These are phyloP conservation scores for Hormiphora californensis DNA, from an alignment of 37 sponge, comb jelly and placozoan species.

Conservation along the genomic window DNA sequence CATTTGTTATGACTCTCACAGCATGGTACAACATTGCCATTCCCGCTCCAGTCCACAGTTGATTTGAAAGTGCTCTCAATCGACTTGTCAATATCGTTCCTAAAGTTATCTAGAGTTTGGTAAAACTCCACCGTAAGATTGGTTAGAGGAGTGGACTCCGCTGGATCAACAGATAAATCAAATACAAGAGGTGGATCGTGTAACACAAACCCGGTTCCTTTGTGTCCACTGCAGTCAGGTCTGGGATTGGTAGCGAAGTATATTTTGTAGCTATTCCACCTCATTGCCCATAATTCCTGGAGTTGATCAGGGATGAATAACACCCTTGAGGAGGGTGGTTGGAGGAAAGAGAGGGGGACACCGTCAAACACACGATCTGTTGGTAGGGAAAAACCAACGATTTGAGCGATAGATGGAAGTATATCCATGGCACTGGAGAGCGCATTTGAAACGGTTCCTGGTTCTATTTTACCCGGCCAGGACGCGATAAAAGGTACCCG, in stretches of 20 bases:
- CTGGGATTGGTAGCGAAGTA: conserved; percentile 17
- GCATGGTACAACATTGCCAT: neutral
- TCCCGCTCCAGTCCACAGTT: neutral
- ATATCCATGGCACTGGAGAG: conserved; percentile 49
- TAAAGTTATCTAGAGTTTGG: neutral
- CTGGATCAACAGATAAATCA: neutral
- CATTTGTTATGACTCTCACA: conserved; percentile 17
- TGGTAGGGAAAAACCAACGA: conserved; percentile 1
- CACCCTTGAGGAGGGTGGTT: neutral
- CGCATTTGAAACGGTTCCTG: neutral
- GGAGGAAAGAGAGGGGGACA: neutral
- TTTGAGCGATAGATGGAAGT: conserved; percentile 17
- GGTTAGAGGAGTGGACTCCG: neutral
- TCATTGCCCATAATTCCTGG: neutral
- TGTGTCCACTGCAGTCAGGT: neutral
- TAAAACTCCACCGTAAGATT: neutral
- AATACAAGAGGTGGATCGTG: conserved; percentile 57
- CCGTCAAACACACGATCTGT: conserved; percentile 53
- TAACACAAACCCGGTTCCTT: conserved; percentile 3
- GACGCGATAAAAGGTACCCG: conserved; percentile 8
- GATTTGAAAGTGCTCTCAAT: neutral
- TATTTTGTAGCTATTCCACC: conserved; percentile 28
- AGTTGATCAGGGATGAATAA: conserved; percentile 30
- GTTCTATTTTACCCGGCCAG: neutral
- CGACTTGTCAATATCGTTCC: neutral